These are phyloP conservation scores for Spinus olivaceus DNA, from an alignment of 2,797 vertebrate genomes.

Conservation along the genomic window DNA sequence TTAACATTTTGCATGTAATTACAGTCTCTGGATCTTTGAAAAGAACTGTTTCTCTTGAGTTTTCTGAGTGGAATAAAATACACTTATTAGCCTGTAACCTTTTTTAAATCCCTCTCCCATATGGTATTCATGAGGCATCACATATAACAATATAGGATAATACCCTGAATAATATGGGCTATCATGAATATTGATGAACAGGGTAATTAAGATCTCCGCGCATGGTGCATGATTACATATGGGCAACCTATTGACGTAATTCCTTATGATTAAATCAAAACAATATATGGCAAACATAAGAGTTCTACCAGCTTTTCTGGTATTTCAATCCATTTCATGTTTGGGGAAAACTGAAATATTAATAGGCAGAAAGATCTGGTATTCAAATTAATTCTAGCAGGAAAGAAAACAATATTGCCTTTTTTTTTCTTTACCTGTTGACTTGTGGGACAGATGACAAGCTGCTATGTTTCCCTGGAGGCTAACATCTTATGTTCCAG, in stretches of 20 bases:
- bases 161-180: not conserved
- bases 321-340: slow-evolving; percentile 24
- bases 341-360: slow-evolving; percentile 32
- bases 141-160: slow-evolving; percentile 17
- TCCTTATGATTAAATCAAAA: slow-evolving; percentile 11
- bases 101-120: not conserved
- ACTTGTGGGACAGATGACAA: slow-evolving; percentile 9
- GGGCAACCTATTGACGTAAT: not conserved
- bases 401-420: not conserved
- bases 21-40: not conserved
- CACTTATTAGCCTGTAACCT: slow-evolving; percentile 25
- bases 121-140: not conserved
- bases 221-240: not conserved
- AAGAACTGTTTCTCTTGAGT: slow-evolving; percentile 14
- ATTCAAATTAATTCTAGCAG: not conserved
- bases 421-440: not conserved
- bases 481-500: not conserved
- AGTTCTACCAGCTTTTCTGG: not conserved
- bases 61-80: slow-evolving; percentile 23
- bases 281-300: not conserved
- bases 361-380: not conserved
- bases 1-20: slow-evolving; percentile 30
- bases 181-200: slow-evolving; percentile 12
- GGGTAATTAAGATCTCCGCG: not conserved
- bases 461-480: not conserved